A percentile compares a stretch with the other conserved stretches of the same genome.
These are phyloP conservation scores for Xylocopa sonorina DNA, from an alignment of 1,140 invertebrate species.

Conservation along the genomic window DNA sequence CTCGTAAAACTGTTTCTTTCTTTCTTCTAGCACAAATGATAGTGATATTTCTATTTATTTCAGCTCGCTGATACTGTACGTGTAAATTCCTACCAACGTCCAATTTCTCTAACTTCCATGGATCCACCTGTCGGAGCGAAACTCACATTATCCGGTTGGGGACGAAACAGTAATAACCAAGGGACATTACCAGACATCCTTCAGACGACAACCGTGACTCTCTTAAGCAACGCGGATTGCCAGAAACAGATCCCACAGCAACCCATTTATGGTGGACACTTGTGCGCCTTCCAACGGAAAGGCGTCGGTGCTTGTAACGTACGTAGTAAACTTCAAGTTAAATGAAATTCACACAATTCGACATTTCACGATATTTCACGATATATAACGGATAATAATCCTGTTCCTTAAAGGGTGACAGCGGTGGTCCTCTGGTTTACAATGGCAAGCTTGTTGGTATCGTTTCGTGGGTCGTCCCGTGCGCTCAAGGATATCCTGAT, in stretches of 20 bases:
- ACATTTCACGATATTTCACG: too few relatives aligned
- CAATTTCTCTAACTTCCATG: neutral
- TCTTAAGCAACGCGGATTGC: neutral
- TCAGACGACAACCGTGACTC: neutral
- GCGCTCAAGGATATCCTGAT: constrained; percentile 83
- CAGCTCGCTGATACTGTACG: neutral
- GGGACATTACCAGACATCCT: neutral
- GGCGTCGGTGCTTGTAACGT: constrained; percentile 6
- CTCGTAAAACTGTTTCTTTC: too few relatives aligned
- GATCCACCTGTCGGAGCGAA: neutral
- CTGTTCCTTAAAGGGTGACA: constrained; percentile 59
- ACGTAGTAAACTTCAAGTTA: neutral
- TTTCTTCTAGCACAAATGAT: neutral
- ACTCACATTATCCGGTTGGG: neutral
- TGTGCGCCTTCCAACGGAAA: neutral
- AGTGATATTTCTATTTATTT: neutral
- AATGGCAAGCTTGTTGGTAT: constrained; percentile 78
- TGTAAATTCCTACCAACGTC: neutral
- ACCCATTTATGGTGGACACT: neutral
- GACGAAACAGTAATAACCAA: neutral
- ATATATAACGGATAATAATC: too few relatives aligned
- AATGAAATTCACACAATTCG: too few relatives aligned
- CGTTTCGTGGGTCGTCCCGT: constrained; percentile 75
- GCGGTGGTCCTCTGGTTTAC: constrained; percentile 64
- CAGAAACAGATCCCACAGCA: neutral